phyloP scores from a whole-genome alignment of 2,797 vertebrate species.

The Heterohyrax brucei region DNA sequence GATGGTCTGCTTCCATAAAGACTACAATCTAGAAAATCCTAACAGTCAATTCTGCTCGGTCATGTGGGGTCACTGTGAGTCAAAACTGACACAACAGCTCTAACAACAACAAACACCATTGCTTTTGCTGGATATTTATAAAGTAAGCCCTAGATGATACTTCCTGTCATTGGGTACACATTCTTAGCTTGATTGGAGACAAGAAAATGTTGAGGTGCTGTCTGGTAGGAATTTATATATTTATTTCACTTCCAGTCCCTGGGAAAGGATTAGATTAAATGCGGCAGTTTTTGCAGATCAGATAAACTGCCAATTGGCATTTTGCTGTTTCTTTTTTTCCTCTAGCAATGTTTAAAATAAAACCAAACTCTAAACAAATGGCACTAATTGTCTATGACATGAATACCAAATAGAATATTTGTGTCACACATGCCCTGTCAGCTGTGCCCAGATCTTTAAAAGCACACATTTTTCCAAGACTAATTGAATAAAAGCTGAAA shows the following conservation, averaged over 20 bases:
- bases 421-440: slow-evolving; percentile 68
- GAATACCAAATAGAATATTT: slow-evolving; percentile 80
- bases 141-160: slow-evolving; percentile 29
- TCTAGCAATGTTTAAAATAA: slow-evolving; percentile 79
- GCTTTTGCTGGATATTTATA: slow-evolving; percentile 21
- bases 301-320: slow-evolving; percentile 74
- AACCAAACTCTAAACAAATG: slow-evolving; percentile 84
- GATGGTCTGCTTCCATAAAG: not conserved
- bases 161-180: not conserved
- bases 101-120: not conserved
- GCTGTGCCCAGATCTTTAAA: slow-evolving; percentile 74
- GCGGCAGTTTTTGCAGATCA: slow-evolving; percentile 73
- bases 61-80: not conserved
- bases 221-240: slow-evolving; percentile 66
- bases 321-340: slow-evolving; percentile 51
- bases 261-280: slow-evolving; percentile 71
- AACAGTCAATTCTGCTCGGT: not conserved
- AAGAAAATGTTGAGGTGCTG: slow-evolving; percentile 65
- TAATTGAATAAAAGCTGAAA: slow-evolving; percentile 76
- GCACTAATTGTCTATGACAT: slow-evolving; percentile 73
- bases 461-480: slow-evolving; percentile 69
- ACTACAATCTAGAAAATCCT: not conserved
- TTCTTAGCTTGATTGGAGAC: slow-evolving; percentile 49
- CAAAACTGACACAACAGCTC: not conserved
- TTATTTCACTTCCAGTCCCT: slow-evolving; percentile 74